Evolutionary conservation across 2,113 vertebrate genomes (phyloP).

Genomic region (Cryptomyrus ogoouensis): DNA sequence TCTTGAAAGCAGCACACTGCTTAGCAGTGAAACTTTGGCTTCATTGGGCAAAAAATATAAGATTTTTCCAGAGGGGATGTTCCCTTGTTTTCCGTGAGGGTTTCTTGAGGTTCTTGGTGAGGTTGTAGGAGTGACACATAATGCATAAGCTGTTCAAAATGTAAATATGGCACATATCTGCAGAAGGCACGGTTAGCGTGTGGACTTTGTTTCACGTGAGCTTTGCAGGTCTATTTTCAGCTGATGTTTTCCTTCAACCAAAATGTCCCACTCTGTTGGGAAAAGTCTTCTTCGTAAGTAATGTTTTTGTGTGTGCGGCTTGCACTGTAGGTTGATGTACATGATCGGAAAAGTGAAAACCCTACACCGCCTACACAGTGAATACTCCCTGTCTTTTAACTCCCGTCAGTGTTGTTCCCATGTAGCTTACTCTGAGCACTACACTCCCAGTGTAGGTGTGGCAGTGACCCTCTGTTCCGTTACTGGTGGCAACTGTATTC

Average conservation of each 20-base stretch:
- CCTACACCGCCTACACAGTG: not conserved
- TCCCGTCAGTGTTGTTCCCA: not conserved
- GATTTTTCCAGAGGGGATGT: not conserved
- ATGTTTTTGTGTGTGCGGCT: not conserved
- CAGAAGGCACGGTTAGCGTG: constrained; percentile 9
- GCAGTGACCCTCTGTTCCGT: not conserved
- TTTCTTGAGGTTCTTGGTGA: not conserved
- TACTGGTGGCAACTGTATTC: not conserved
- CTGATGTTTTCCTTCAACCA: not conserved
- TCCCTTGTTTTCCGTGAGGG: not conserved
- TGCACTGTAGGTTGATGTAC: not conserved
- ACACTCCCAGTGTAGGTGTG: not conserved
- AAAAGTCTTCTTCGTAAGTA: not conserved
- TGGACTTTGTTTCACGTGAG: not conserved
- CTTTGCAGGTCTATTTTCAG: not conserved
- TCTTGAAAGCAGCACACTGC: not conserved
- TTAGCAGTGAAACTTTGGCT: not conserved
- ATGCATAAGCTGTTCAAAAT: constrained; percentile 22
- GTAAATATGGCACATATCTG: constrained; percentile 37
- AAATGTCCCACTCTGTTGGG: not conserved
- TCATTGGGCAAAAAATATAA: not conserved
- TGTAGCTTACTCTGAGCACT: not conserved
- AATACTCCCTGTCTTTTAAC: not conserved
- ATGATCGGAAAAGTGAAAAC: not conserved
- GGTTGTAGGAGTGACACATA: not conserved